Conservation (phyloP, 2,113 vertebrate species). For the Paradoxurus hermaphroditus region DNA sequence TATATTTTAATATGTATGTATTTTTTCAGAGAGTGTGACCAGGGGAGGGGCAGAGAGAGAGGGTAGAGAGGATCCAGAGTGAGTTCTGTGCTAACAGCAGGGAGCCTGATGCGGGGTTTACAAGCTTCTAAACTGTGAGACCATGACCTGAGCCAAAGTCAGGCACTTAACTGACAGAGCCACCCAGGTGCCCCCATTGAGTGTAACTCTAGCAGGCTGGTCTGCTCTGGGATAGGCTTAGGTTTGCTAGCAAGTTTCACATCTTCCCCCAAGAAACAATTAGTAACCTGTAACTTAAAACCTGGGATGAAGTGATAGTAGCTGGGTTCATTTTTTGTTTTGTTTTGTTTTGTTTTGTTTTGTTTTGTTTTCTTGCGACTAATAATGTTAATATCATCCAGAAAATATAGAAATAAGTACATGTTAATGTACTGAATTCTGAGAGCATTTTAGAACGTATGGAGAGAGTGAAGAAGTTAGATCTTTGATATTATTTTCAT, state of each 20-base stretch:
- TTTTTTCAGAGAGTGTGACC: too few species aligned
- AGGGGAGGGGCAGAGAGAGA: too few species aligned
- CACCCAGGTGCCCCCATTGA: not conserved
- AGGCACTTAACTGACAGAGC: too few species aligned
- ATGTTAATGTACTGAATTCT: not conserved
- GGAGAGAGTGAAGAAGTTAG: not conserved
- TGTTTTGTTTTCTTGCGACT: not conserved
- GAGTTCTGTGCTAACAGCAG: too few species aligned
- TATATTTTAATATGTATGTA: too few species aligned
- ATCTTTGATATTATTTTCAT: not conserved
- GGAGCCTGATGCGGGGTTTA: too few species aligned
- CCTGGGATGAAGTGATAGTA: not conserved
- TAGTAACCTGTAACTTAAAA: not conserved
- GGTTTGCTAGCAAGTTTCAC: not conserved
- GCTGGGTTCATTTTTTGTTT: not conserved
- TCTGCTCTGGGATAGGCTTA: not conserved
- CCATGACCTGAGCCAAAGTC: too few species aligned
- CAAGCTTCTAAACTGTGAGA: too few species aligned
- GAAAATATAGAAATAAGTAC: not conserved
- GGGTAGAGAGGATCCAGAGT: too few species aligned
- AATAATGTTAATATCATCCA: not conserved
- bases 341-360: not conserved
- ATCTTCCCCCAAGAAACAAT: not conserved
- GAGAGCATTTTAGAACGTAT: not conserved
- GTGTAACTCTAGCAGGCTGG: not conserved